Conservation (phyloP, 2,888 invertebrate genomes). For the Phortica okadai region DNA sequence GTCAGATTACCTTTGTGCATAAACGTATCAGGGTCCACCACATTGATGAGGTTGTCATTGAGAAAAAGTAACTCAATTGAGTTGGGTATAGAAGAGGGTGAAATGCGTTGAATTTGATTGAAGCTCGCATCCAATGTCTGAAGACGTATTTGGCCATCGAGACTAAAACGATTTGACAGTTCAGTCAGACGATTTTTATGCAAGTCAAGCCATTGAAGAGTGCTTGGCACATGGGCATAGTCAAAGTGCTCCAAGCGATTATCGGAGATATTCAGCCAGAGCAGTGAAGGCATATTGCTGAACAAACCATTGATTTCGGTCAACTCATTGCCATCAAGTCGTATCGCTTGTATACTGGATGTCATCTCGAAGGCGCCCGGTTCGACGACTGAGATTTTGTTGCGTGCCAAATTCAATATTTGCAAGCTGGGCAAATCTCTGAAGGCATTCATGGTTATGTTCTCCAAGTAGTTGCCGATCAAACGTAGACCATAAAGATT, state of each 20-base stretch:
- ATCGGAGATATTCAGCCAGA: constrained; percentile 94
- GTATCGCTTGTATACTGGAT: constrained; percentile 88
- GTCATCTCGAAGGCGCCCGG: constrained; percentile 88
- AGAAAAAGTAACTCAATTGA: constrained; percentile 90
- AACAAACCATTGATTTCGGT: constrained; percentile 90
- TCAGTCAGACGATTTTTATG: constrained; percentile 90
- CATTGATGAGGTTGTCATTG: constrained; percentile 91
- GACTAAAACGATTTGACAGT: constrained; percentile 85
- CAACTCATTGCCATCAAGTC: constrained; percentile 90
- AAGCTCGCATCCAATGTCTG: constrained; percentile 94
- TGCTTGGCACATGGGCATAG: constrained; percentile 88
- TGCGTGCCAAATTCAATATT: constrained; percentile 91
- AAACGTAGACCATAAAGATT: constrained; percentile 91
- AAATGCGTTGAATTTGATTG: constrained; percentile 88
- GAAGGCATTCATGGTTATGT: constrained; percentile 88
- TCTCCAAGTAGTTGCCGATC: constrained; percentile 91
- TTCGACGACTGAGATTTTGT: constrained; percentile 87
- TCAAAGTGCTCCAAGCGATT: constrained; percentile 93
- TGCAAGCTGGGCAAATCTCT: constrained; percentile 88
- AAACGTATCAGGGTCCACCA: constrained; percentile 92
- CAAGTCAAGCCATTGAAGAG: constrained; percentile 91
- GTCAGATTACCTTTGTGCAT: constrained; percentile 92
- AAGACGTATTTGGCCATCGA: constrained; percentile 83
- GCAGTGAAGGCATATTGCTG: constrained; percentile 86
- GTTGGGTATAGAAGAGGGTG: constrained; percentile 87